Evolutionary conservation across 2,797 vertebrate genomes (phyloP), one percentile per base, ranked within the genome.

Genomic region (Hippocampus kuda): DNA sequence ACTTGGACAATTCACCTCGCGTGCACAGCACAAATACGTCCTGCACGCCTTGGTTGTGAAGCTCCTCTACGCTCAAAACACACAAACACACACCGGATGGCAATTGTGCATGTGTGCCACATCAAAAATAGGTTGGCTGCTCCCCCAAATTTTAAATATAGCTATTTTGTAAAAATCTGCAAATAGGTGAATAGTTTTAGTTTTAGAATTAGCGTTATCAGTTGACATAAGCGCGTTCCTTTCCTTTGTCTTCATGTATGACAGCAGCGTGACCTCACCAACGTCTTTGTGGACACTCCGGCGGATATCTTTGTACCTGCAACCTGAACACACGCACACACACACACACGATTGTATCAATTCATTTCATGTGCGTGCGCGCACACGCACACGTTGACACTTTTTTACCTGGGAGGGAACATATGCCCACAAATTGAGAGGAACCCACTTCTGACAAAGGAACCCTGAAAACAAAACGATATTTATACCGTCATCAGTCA

Each of bases 21-120:
- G 93, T 95, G 86, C 94, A 96, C 79, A 97, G 91, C 74, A 96
- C 93, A 87, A 97, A 97, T 75, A 97, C 72, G 4, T 96, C 93
- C 85, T 92, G 89, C 70, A 92, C 90, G 5, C 91, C 93, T 72
- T 83, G 92, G 70, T 57, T 91, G 89, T 91, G 91, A 2, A 97
- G 86, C 85, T 95, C 93, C 72, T 91, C 95, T 96, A 90, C 61
- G 67, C 73, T 77, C 46, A 30, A 1, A 38, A 59, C 26, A 51
- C 42, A 66, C 44, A 51, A 1, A 22, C 44, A 62, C 20, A 61
- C 26, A 61, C 3, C 10, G 62, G 10, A 24, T 12, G 61, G 24
- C 16, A 63, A 38, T 16, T 30, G 27, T 27, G 12, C 27, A 10
- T 34, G 15, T 7, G 34, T 8, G 34, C 34, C 34, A 38, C 7